phyloP scores from a whole-genome alignment of 2,797 vertebrate genomes.

The Crenichthys baileyi region DNA sequence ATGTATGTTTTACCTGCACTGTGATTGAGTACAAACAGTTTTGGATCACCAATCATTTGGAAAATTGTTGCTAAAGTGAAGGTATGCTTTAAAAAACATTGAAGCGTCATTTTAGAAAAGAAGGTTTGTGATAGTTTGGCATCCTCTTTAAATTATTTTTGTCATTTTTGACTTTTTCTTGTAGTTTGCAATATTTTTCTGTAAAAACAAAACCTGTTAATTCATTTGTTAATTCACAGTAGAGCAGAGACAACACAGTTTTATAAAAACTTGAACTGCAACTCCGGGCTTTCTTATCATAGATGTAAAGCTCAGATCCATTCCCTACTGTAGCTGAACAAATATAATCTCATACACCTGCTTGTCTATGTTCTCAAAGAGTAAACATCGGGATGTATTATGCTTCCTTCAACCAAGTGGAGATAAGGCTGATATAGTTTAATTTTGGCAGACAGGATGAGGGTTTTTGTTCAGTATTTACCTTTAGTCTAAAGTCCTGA shows the following conservation, averaged over 20 bases:
- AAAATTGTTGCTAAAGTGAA: not conserved
- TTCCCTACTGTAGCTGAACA: not conserved
- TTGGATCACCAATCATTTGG: not conserved
- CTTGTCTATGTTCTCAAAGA: not conserved
- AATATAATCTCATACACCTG: not conserved
- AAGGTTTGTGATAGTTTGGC: not conserved
- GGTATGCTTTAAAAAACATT: not conserved
- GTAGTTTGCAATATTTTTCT: not conserved
- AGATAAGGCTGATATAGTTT: slow-evolving; percentile 1
- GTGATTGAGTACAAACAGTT: not conserved
- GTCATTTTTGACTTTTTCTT: not conserved
- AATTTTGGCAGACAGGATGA: not conserved
- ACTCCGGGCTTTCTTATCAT: slow-evolving; percentile 1
- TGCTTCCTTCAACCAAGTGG: not conserved
- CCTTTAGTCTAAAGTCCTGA: not conserved
- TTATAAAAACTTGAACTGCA: not conserved
- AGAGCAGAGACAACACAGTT: not conserved
- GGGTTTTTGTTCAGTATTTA: not conserved
- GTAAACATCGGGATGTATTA: not conserved
- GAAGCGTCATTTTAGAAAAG: not conserved
- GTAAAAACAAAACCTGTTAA: not conserved
- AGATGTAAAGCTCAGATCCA: not conserved
- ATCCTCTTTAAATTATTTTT: not conserved
- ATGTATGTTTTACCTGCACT: not conserved
- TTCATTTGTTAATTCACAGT: not conserved